Evolutionary conservation across 2,797 vertebrate species (phyloP).

Genomic region (Holocentrus rufus): DNA sequence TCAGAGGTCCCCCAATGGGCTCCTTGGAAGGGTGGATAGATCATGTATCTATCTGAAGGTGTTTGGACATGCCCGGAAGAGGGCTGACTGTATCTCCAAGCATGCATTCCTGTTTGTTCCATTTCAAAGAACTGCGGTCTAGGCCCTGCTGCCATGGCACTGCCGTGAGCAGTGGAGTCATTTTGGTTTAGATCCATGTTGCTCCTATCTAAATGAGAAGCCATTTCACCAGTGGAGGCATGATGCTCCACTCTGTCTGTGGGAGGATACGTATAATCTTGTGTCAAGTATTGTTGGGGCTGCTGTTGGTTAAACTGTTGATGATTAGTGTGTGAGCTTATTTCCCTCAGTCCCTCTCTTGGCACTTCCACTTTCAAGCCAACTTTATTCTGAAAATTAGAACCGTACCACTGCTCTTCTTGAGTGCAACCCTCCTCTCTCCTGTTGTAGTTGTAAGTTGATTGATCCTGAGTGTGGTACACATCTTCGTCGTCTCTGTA

Average conservation of each 20-base stretch:
- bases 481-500: not conserved
- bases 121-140: not conserved
- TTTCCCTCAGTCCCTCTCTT: not conserved
- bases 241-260: not conserved
- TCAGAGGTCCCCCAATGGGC: conserved; percentile 3
- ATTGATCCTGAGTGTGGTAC: not conserved
- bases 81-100: not conserved
- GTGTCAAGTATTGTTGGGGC: conserved; percentile 3
- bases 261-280: not conserved
- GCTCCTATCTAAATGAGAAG: conserved; percentile 4
- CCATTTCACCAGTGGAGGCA: not conserved
- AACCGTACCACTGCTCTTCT: conserved; percentile 6
- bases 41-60: conserved; percentile 8
- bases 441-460: not conserved
- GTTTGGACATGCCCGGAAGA: not conserved
- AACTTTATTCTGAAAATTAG: conserved; percentile 3
- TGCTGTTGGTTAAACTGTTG: conserved; percentile 21
- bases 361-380: not conserved
- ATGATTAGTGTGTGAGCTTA: not conserved
- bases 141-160: not conserved
- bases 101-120: conserved; percentile 1
- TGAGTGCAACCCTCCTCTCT: not conserved
- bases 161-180: not conserved
- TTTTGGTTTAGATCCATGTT: not conserved
- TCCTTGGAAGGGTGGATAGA: not conserved